phyloP scores from a whole-genome alignment of 2,113 vertebrate genomes.

The Apus apus region DNA sequence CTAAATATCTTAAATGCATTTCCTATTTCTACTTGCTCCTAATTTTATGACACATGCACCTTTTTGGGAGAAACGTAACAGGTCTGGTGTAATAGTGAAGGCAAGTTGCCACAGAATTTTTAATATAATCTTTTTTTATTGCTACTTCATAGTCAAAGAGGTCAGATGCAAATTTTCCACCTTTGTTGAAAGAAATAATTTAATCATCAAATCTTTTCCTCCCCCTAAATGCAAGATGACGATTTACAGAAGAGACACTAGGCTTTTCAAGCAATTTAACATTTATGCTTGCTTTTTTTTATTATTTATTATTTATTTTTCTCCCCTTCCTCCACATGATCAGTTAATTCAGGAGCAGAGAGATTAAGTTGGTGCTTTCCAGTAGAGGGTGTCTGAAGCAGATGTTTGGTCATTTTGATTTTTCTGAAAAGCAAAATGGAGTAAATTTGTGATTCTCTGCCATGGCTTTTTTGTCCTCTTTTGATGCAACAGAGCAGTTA shows the following conservation, averaged over 20 bases:
- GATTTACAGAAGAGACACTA: neutral
- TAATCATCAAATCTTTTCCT: neutral
- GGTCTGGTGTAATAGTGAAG: neutral
- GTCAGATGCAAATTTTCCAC: neutral
- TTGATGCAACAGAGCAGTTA: neutral
- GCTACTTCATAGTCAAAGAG: neutral
- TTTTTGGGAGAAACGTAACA: neutral
- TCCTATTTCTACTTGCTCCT: neutral
- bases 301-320: too few relatives aligned
- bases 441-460: neutral
- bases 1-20: neutral
- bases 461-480: neutral
- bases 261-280: neutral
- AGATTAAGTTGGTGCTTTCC: neutral
- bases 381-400: constrained; percentile 32
- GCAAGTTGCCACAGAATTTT: neutral
- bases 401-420: neutral
- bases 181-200: neutral
- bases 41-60: neutral
- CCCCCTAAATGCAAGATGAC: neutral
- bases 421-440: neutral
- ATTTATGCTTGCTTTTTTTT: neutral
- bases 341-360: neutral
- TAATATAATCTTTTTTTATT: neutral
- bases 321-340: accelerated